Conservation (phyloP, 2,888 invertebrate genomes). For the Drosophila emarginata region DNA sequence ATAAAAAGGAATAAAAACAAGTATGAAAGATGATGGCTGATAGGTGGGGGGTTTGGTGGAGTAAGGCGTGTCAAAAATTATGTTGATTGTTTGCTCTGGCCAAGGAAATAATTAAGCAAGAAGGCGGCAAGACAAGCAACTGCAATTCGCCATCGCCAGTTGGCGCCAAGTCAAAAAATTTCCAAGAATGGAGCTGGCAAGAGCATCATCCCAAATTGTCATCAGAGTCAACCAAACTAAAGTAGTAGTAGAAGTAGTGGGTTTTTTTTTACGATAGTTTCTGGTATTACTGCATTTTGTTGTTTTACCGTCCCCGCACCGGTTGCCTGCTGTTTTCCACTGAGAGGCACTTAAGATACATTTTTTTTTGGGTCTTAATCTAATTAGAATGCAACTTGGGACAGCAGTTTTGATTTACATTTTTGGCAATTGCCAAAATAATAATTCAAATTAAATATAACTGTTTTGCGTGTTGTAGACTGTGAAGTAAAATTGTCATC, state of each 20-base stretch:
- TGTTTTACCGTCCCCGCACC: too few relatives aligned
- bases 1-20: constrained; percentile 4
- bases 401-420: constrained; percentile 68
- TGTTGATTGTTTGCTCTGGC: constrained; percentile 69
- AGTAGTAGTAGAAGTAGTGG: neutral
- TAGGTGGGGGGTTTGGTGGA: neutral
- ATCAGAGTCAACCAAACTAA: constrained; percentile 37
- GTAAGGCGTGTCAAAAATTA: constrained; percentile 66
- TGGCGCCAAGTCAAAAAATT: constrained; percentile 64
- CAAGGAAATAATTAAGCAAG: constrained; percentile 69
- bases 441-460: neutral
- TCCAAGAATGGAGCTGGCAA: constrained; percentile 27
- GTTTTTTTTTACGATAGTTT: constrained; percentile 14
- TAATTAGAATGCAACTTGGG: constrained; percentile 60
- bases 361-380: constrained; percentile 51
- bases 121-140: constrained; percentile 45
- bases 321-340: constrained; percentile 3
- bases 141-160: constrained; percentile 38
- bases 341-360: neutral
- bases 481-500: too few relatives aligned
- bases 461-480: too few relatives aligned
- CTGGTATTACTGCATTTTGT: too few relatives aligned
- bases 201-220: constrained; percentile 54
- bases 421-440: constrained; percentile 30
- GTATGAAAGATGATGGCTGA: neutral